These are phyloP conservation scores for Rhea pennata DNA, from an alignment of 2,113 vertebrate genomes.

Conservation along the genomic window DNA sequence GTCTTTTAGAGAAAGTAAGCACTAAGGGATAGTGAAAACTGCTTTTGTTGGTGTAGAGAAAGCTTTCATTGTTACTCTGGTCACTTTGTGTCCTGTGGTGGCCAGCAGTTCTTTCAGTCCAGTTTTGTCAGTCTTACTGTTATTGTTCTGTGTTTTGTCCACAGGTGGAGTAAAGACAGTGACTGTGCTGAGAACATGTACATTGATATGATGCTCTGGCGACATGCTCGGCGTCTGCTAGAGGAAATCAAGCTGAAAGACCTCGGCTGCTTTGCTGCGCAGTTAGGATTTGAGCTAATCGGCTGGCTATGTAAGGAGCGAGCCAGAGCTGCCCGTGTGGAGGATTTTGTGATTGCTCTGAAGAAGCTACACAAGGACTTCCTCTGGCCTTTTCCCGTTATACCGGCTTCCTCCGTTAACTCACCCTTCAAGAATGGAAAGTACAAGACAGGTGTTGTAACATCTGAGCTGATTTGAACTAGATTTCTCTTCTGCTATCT, in stretches of 20 bases:
- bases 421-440: slow-evolving; percentile 95
- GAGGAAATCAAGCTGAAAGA: slow-evolving; percentile 94
- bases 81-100: rapidly evolving
- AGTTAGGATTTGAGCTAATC: slow-evolving; percentile 95
- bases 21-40: not conserved
- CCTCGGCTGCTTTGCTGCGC: slow-evolving; percentile 94
- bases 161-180: slow-evolving; percentile 83
- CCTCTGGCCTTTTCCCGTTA: slow-evolving; percentile 95
- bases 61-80: not conserved
- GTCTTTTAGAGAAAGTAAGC: not conserved
- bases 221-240: slow-evolving; percentile 92
- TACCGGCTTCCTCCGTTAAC: slow-evolving; percentile 85
- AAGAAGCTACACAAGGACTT: slow-evolving; percentile 95
- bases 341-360: slow-evolving; percentile 91
- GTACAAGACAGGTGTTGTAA: slow-evolving; percentile 84
- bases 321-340: slow-evolving; percentile 89
- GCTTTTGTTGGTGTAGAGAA: not conserved
- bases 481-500: not conserved
- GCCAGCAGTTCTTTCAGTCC: not conserved
- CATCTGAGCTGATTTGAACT: not conserved
- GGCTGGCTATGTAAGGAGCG: slow-evolving; percentile 94
- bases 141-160: not conserved
- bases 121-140: rapidly evolving
- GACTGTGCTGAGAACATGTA: slow-evolving; percentile 97
- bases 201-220: slow-evolving; percentile 98